Base-by-base conservation (phyloP, 2,888 invertebrate genomes). In the Cactoblastis cactorum region DNA sequence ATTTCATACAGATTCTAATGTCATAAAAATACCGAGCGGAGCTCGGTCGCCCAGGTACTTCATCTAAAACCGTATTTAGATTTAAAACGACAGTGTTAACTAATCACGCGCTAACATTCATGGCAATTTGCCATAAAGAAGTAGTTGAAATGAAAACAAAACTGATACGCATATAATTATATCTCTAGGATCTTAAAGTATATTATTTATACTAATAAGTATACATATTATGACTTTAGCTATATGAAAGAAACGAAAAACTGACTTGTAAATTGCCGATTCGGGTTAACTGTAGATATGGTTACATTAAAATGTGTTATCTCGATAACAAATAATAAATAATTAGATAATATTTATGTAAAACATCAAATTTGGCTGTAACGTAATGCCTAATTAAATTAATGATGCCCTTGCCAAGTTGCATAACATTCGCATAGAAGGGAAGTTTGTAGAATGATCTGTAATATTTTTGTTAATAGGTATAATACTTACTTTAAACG, bases 51-150 rank as follows among this genome's bases (percentile, higher is more conserved):
- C n/a, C n/a, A n/a, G n/a, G n/a, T n/a, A n/a, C n/a, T n/a, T n/a
- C 12, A 6, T 12, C n/a, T n/a, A 34, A 34, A 34, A 34, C 1
- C n/a, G 2, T 34, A 34, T 34, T 34, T 34, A 34, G 12, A n/a
- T n/a, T 12, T 2, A 1, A 34, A 34, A n/a, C 4, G 11, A 1
- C n/a, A 32, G 32, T 11, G 8, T 8, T 32, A 8, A 32, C 8
- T n/a, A 19, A 12, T 19, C 39, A 41, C 19, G 39, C 39, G 39
- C 19, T 19, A 12, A 37, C 37, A 17, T 17, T 38, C 8, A 11
- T 41, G 39, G 39, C 39, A 12, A 12, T 4, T 14, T 41, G 39
- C 39, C 39, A 41, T n/a, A 41, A 19, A 19, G n/a, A 41, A 39
- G 22, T 41, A 41, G 12, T 6, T 39, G 5, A 5, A 22, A 22